Evolutionary conservation across 2,797 vertebrate genomes (phyloP).

Genomic region (Leucoraja ocellata): DNA sequence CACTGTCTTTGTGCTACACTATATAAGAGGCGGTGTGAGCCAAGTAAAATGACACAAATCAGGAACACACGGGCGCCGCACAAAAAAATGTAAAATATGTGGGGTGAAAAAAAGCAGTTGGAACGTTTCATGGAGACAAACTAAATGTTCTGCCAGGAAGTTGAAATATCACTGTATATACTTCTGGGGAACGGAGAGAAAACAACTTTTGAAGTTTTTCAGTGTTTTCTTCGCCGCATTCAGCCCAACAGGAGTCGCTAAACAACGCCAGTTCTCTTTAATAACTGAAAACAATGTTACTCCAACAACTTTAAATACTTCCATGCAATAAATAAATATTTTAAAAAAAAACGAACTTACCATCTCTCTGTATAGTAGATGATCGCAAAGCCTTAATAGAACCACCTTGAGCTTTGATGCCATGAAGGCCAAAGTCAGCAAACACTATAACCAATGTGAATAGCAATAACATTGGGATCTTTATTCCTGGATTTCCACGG

Average conservation of each 20-base stretch:
- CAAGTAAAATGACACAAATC: not conserved
- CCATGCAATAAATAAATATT: constrained; percentile 17
- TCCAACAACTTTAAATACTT: not conserved
- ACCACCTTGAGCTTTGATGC: constrained; percentile 54
- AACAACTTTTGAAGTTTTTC: not conserved
- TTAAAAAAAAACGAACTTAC: constrained; percentile 48
- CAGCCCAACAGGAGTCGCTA: constrained; percentile 25
- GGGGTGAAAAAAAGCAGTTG: not conserved
- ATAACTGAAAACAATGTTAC: constrained; percentile 38
- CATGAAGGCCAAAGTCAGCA: constrained; percentile 55
- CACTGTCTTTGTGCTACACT: no score
- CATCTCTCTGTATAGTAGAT: constrained; percentile 56
- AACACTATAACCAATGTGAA: constrained; percentile 49
- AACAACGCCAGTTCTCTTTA: not conserved
- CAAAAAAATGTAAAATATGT: not conserved
- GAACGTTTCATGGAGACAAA: not conserved
- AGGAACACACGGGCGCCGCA: not conserved
- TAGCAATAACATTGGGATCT: constrained; percentile 56
- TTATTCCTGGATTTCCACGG: constrained; percentile 45
- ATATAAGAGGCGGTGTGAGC: not conserved
- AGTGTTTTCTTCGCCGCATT: not conserved
- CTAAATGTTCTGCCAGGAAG: constrained; percentile 19
- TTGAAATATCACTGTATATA: not conserved
- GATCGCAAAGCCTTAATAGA: constrained; percentile 59
- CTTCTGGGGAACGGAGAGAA: not conserved